A percentile compares a stretch with the other conserved stretches of the same genome.
Conservation (phyloP, 2,888 invertebrate genomes). For the Eilema caniola region DNA sequence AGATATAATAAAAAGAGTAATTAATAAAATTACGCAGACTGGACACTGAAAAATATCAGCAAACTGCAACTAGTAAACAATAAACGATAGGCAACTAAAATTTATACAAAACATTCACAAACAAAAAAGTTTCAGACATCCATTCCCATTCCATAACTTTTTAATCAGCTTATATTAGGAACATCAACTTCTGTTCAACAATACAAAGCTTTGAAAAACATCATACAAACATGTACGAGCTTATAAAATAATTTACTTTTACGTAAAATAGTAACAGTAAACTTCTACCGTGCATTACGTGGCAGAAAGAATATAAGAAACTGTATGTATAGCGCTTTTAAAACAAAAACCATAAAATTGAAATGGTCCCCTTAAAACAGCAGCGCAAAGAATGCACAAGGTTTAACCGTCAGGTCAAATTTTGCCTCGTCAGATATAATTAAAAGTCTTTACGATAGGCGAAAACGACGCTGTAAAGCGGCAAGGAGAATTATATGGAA, state of each 20-base stretch:
- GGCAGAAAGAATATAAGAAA: slow-evolving; percentile 22
- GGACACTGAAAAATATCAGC: no score
- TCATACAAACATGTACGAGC: not conserved
- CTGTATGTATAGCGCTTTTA: slow-evolving; percentile 57
- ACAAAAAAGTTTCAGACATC: slow-evolving; percentile 41
- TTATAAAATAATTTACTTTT: not conserved
- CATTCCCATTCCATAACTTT: slow-evolving; percentile 58
- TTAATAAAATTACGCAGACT: no score
- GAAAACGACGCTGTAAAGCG: slow-evolving; percentile 80
- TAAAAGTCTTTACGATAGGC: slow-evolving; percentile 80
- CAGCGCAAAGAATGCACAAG: slow-evolving; percentile 70
- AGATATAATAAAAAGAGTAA: no score
- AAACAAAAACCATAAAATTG: slow-evolving; percentile 63
- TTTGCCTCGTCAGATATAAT: slow-evolving; percentile 77
- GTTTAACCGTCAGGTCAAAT: slow-evolving; percentile 67
- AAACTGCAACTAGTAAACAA: not conserved
- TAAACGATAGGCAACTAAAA: slow-evolving; percentile 10
- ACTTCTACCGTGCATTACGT: not conserved
- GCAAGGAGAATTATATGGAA: slow-evolving; percentile 72
- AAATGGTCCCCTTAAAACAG: slow-evolving; percentile 60
- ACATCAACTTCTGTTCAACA: slow-evolving; percentile 38
- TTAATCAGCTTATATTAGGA: slow-evolving; percentile 61
- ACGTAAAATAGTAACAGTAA: not conserved
- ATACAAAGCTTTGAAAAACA: slow-evolving; percentile 8
- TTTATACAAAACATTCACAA: slow-evolving; percentile 14